phyloP scores from a whole-genome alignment of 2,113 vertebrate species.

The Donacobius atricapilla region DNA sequence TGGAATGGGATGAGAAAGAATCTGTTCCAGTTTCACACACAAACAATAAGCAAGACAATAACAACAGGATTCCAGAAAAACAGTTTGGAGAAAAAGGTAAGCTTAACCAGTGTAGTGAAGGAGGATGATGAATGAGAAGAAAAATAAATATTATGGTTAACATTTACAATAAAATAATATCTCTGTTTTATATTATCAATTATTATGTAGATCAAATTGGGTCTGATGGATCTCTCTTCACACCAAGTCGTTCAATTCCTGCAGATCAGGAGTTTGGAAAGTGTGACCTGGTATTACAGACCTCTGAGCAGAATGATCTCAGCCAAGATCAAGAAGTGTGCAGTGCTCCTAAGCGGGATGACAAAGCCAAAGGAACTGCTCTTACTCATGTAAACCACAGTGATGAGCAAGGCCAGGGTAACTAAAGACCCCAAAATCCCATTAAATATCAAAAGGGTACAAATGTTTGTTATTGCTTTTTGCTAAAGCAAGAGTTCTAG shows the following conservation, averaged over 20 bases:
- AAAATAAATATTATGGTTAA: background rate
- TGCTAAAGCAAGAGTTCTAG: background rate
- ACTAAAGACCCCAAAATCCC: background rate
- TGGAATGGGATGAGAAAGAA: slow-evolving; percentile 53
- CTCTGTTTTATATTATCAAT: background rate
- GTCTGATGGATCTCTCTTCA: background rate
- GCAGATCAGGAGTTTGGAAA: background rate
- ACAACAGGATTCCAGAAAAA: slow-evolving; percentile 31
- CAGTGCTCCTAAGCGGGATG: background rate
- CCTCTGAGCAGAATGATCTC: background rate
- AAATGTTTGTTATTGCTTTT: background rate
- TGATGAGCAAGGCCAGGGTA: background rate
- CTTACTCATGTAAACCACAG: background rate
- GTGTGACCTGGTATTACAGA: background rate
- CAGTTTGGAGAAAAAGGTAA: slow-evolving; percentile 31
- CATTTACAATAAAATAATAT: background rate
- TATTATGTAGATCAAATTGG: background rate
- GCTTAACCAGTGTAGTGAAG: background rate
- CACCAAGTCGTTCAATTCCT: background rate
- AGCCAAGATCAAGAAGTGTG: background rate
- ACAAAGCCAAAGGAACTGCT: background rate
- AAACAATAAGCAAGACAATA: background rate
- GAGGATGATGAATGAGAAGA: background rate
- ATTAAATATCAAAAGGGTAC: background rate
- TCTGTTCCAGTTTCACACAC: background rate